Conservation (phyloP, 2,797 vertebrate species). For the Mastacembelus armatus region DNA sequence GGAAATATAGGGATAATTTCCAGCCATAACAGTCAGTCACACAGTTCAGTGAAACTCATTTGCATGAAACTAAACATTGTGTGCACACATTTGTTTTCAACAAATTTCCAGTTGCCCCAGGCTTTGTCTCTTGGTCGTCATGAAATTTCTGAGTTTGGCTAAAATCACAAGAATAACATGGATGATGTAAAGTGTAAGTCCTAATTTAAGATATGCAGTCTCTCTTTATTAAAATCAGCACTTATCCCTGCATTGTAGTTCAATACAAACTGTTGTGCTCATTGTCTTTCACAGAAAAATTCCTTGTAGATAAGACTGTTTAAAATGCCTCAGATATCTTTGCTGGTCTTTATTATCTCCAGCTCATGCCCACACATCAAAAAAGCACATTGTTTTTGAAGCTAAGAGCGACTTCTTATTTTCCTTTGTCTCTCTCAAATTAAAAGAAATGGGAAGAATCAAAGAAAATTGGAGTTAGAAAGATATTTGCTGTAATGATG, state of each 20-base stretch:
- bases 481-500: background rate
- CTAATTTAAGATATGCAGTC: conserved; percentile 5
- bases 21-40: conserved; percentile 33
- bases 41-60: conserved; percentile 44
- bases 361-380: conserved; percentile 4
- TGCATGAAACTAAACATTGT: conserved; percentile 45
- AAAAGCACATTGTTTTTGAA: conserved; percentile 12
- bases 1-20: conserved; percentile 39
- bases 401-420: conserved; percentile 4
- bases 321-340: conserved; percentile 24
- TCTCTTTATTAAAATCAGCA: background rate
- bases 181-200: background rate
- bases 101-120: conserved; percentile 12
- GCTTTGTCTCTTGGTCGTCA: conserved; percentile 21
- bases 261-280: background rate
- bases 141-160: too few species aligned
- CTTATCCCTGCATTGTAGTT: background rate
- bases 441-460: background rate
- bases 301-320: conserved; percentile 14
- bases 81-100: conserved; percentile 22
- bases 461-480: background rate
- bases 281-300: conserved; percentile 21
- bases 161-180: conserved; percentile 6
- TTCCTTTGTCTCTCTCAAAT: background rate
- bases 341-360: conserved; percentile 13